These are phyloP conservation scores for Oreortyx pictus DNA, from an alignment of 2,797 vertebrate genomes.

Conservation along the genomic window DNA sequence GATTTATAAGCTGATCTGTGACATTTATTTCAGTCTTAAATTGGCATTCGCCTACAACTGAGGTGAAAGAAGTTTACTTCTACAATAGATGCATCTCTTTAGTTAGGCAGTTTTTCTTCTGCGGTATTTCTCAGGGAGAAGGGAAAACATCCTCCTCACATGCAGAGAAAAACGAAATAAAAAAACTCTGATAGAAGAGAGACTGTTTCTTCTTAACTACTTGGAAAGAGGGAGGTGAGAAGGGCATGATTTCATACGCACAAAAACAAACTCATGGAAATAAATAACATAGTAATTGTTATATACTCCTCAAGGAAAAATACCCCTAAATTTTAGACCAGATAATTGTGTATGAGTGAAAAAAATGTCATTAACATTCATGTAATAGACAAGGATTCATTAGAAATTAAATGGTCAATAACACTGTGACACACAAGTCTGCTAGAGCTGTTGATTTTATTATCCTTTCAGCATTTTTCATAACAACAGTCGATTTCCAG, in stretches of 20 bases:
- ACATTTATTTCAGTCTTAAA: slow-evolving; percentile 26
- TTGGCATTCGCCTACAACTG: background rate
- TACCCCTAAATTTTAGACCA: background rate
- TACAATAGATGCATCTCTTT: background rate
- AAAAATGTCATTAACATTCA: background rate
- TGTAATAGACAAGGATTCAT: background rate
- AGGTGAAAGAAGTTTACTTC: background rate
- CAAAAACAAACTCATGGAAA: background rate
- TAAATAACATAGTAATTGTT: background rate
- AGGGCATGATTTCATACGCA: background rate
- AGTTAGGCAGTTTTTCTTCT: background rate
- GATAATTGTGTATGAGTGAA: background rate
- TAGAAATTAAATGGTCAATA: background rate
- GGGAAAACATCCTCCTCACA: background rate
- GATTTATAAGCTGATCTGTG: background rate
- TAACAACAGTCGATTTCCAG: background rate
- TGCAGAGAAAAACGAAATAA: rapidly evolving
- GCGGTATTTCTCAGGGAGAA: background rate
- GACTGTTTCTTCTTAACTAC: background rate
- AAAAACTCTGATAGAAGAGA: background rate
- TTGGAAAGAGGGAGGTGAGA: background rate
- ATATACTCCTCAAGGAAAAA: background rate
- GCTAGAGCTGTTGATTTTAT: background rate
- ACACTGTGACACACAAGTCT: background rate
- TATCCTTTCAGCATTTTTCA: slow-evolving; percentile 9